A percentile compares a stretch with the other conserved stretches of the same genome.
phyloP scores from a whole-genome alignment of 1,140 invertebrate genomes.

The Eriocheir sinensis region DNA sequence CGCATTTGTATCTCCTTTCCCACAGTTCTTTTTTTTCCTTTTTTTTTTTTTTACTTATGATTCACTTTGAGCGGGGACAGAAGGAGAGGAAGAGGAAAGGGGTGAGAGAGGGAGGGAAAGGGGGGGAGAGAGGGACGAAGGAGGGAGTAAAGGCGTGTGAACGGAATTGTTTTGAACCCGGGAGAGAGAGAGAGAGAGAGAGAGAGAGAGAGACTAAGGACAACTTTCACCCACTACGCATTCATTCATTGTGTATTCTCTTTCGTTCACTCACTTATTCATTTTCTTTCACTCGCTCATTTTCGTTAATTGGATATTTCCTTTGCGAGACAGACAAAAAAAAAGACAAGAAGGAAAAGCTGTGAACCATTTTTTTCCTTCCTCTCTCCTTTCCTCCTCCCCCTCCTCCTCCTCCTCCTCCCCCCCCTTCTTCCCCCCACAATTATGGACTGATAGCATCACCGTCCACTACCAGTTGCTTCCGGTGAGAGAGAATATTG shows the following conservation, averaged over 20 bases:
- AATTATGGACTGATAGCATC: neutral
- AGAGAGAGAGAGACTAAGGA: slow-evolving; percentile 7
- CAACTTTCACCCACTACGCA: too few relatives aligned
- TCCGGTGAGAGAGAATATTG: neutral
- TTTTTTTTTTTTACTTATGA: neutral
- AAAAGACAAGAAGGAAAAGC: neutral
- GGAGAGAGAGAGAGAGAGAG: neutral
- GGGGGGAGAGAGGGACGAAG: neutral
- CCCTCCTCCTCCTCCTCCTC: neutral
- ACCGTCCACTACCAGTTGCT: neutral
- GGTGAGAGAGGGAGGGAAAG: neutral
- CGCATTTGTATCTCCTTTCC: neutral
- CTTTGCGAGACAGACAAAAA: too few relatives aligned
- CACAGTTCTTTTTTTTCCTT: neutral
- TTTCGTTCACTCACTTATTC: too few relatives aligned
- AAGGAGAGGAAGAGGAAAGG: slow-evolving; percentile 8
- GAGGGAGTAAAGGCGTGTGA: neutral
- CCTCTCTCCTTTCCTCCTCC: neutral
- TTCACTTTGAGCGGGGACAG: neutral
- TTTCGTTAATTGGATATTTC: too few relatives aligned
- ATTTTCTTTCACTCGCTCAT: too few relatives aligned
- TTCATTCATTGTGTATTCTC: too few relatives aligned
- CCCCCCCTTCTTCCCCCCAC: neutral
- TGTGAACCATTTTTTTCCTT: neutral
- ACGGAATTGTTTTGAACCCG: neutral